These are phyloP conservation scores for Idaea dimidiata DNA, from an alignment of 2,888 invertebrate genomes.

Conservation along the genomic window DNA sequence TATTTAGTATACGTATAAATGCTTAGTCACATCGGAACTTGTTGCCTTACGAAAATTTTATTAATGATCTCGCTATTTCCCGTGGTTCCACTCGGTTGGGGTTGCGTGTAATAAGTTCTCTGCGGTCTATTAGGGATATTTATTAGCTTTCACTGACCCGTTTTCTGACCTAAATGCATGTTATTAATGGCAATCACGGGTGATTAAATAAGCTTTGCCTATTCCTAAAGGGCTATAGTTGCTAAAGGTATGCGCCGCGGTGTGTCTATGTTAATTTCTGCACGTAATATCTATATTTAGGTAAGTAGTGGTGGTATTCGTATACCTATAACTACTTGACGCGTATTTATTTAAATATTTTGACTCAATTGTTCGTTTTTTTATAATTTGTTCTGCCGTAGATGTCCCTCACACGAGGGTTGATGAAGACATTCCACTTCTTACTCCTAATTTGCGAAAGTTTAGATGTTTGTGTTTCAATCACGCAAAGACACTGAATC, in stretches of 20 bases:
- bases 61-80: constrained; percentile 47
- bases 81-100: constrained; percentile 30
- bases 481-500: too few relatives aligned
- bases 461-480: too few relatives aligned
- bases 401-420: too few relatives aligned
- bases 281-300: neutral
- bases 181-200: constrained; percentile 17
- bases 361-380: too few relatives aligned
- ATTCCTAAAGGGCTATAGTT: neutral
- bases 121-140: constrained; percentile 44
- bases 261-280: neutral
- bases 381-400: too few relatives aligned
- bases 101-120: constrained; percentile 46
- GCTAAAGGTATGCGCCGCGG: neutral
- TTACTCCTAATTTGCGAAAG: too few relatives aligned
- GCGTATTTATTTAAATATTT: too few relatives aligned
- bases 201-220: neutral
- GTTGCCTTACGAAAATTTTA: constrained; percentile 61
- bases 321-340: too few relatives aligned
- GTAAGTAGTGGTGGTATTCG: too few relatives aligned
- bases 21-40: constrained; percentile 60
- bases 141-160: constrained; percentile 44
- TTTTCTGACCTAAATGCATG: constrained; percentile 23
- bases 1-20: constrained; percentile 10
- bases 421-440: too few relatives aligned